phyloP scores from a whole-genome alignment of 2,797 vertebrate genomes.

The Lepilemur septentrionalis region DNA sequence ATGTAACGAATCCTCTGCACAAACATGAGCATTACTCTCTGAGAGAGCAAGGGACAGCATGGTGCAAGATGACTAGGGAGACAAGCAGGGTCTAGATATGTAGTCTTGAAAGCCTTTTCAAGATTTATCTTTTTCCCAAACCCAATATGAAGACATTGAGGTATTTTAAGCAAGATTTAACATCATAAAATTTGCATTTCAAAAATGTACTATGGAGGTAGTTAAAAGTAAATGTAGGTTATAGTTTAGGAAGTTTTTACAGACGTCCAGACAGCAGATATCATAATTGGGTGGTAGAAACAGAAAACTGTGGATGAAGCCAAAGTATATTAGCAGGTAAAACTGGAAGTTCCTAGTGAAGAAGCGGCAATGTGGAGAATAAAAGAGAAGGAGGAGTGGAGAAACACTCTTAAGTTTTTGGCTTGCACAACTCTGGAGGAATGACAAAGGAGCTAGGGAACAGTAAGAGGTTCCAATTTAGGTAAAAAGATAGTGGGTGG shows the following conservation, averaged over 20 bases:
- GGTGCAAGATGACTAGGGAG: not conserved
- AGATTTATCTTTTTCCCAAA: not conserved
- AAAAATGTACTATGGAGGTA: not conserved
- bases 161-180: not conserved
- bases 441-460: not conserved
- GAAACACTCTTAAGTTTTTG: not conserved
- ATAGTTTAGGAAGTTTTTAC: not conserved
- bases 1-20: not conserved
- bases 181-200: not conserved
- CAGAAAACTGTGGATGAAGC: not conserved
- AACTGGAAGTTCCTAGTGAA: not conserved
- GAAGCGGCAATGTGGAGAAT: not conserved
- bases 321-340: not conserved
- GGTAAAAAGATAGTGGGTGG: not conserved
- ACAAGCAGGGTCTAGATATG: not conserved
- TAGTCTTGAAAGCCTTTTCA: not conserved
- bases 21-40: not conserved
- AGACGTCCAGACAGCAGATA: not conserved
- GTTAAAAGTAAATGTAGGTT: not conserved
- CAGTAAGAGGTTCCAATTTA: not conserved
- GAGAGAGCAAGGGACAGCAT: not conserved
- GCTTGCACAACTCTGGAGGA: not conserved
- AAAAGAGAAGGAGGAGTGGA: not conserved
- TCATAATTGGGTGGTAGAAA: not conserved
- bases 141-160: not conserved